Evolutionary conservation across 2,113 vertebrate genomes (phyloP).

Genomic region (Jacana jacana): DNA sequence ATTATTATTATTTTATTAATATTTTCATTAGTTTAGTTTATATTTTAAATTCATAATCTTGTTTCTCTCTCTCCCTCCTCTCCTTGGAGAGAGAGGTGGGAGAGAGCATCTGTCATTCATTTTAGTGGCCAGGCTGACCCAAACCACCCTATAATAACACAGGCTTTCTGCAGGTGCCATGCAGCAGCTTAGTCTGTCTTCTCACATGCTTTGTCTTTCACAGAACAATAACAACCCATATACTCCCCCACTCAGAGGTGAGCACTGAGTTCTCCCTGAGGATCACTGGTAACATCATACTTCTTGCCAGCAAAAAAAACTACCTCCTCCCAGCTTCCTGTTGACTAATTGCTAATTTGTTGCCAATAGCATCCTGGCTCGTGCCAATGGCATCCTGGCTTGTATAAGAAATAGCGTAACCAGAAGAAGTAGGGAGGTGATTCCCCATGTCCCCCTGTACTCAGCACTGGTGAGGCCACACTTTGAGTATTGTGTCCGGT

Average conservation of each 20-base stretch:
- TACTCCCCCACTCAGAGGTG: not conserved
- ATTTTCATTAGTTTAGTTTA: not conserved
- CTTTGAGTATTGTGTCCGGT: no score
- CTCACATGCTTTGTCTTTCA: not conserved
- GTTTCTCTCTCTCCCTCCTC: not conserved
- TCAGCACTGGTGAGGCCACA: no score
- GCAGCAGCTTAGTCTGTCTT: not conserved
- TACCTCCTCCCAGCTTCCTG: not conserved
- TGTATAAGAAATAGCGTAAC: no score
- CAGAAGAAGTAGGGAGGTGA: no score
- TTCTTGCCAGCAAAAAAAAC: not conserved
- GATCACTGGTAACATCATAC: not conserved
- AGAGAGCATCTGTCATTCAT: not conserved
- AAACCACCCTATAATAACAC: not conserved
- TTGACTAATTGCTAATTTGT: not conserved
- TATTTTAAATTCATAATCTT: not conserved
- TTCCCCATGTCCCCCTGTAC: no score
- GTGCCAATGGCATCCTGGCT: no score
- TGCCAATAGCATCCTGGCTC: no score
- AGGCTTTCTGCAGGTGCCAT: not conserved
- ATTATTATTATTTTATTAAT: not conserved
- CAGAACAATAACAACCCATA: not conserved
- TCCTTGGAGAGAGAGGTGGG: not conserved
- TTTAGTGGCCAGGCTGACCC: not conserved
- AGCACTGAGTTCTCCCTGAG: not conserved